phyloP scores from a whole-genome alignment of 1,140 invertebrate genomes.

The Drosophila ironensis region DNA sequence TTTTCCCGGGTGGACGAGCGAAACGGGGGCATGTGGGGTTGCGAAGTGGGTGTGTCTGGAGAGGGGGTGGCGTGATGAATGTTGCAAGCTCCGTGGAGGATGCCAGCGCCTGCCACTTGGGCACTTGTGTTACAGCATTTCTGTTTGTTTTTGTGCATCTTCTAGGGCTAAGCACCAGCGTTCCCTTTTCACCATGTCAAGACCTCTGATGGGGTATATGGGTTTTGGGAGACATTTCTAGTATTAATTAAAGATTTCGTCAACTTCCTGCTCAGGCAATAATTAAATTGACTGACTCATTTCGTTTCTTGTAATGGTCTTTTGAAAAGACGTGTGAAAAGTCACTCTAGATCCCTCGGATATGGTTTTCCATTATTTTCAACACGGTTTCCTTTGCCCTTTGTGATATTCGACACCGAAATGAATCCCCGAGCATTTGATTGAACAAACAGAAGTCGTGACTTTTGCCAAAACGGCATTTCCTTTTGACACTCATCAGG shows the following conservation, averaged over 20 bases:
- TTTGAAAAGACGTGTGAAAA: conserved; percentile 1
- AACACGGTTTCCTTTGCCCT: conserved; percentile 7
- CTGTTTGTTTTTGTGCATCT: conserved; percentile 63
- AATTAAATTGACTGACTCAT: no score
- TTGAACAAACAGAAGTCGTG: no score
- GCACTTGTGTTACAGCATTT: conserved; percentile 60
- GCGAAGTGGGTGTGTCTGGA: conserved; percentile 4
- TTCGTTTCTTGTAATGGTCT: no score
- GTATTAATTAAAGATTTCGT: no score
- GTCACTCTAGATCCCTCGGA: conserved; percentile 14
- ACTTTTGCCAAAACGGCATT: no score
- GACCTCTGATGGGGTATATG: conserved; percentile 14
- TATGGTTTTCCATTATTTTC: no score
- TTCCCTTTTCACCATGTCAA: conserved; percentile 8
- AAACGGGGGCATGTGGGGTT: background rate
- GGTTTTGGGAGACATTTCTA: background rate
- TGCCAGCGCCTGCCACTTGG: conserved; percentile 46
- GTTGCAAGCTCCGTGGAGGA: conserved; percentile 32
- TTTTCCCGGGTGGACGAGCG: conserved; percentile 4
- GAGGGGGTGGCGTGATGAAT: conserved; percentile 21
- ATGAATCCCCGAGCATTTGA: no score
- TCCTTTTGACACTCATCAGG: background rate
- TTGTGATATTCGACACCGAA: conserved; percentile 12
- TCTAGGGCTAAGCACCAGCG: conserved; percentile 25
- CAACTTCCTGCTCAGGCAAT: no score